These are phyloP conservation scores for Rhodophaea formosa DNA, from an alignment of 2,888 invertebrate species.

Conservation along the genomic window DNA sequence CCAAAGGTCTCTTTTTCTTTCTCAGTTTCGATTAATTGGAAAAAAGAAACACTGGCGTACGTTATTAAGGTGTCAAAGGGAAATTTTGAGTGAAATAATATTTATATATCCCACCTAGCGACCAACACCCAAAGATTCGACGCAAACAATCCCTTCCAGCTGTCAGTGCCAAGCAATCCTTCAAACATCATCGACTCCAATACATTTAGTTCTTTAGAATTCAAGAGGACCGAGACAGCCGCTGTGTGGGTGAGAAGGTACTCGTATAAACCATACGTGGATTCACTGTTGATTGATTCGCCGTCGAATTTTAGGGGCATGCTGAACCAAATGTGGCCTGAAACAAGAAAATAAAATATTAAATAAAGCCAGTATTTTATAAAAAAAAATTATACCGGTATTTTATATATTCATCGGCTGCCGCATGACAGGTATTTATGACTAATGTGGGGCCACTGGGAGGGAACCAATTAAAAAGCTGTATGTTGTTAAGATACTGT, in stretches of 20 bases:
- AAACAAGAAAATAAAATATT: not conserved
- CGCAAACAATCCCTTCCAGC: conserved; percentile 54
- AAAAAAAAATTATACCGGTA: no score
- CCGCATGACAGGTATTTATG: no score
- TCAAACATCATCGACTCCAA: conserved; percentile 53
- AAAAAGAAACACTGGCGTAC: no score
- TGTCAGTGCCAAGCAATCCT: conserved; percentile 48
- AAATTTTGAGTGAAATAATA: no score
- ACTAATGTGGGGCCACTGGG: no score
- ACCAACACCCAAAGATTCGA: conserved; percentile 58
- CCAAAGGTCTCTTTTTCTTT: no score
- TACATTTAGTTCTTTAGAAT: conserved; percentile 39
- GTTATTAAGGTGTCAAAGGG: no score
- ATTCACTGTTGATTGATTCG: conserved; percentile 21
- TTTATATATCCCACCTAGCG: conserved; percentile 44
- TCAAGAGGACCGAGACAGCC: conserved; percentile 41
- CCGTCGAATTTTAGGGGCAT: conserved; percentile 41
- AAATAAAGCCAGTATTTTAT: no score
- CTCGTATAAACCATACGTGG: conserved; percentile 48
- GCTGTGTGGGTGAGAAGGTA: conserved; percentile 44
- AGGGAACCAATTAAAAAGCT: no score
- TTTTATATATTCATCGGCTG: no score
- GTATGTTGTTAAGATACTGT: no score
- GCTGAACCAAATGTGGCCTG: conserved; percentile 58
- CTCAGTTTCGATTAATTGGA: no score